These are phyloP conservation scores for Hydroisotoma schaefferi DNA, from an alignment of 2,888 invertebrate species.

Conservation along the genomic window DNA sequence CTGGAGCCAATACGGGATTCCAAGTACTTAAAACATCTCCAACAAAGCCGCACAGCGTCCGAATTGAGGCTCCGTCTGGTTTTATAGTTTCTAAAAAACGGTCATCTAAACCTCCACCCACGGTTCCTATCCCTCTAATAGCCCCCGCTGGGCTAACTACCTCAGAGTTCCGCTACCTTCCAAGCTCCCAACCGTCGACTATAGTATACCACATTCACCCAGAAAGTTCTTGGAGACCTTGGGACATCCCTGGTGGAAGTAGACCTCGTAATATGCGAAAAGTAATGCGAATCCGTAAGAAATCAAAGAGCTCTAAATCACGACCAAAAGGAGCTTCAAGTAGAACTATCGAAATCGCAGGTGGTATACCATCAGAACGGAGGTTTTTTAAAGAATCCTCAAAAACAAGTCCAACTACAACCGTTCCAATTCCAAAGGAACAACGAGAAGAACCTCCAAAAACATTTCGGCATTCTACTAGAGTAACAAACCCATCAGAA, in stretches of 20 bases:
- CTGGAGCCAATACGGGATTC: conserved; percentile 36
- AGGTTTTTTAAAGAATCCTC: too few relatives aligned
- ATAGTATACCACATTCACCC: conserved; percentile 46
- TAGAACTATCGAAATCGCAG: not conserved
- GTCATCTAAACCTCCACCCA: not conserved
- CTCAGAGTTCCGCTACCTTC: conserved; percentile 32
- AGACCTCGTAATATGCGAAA: conserved; percentile 23
- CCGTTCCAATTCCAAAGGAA: not conserved
- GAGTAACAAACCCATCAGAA: conserved; percentile 3
- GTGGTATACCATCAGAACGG: too few relatives aligned
- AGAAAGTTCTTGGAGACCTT: conserved; percentile 43
- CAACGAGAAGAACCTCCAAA: not conserved
- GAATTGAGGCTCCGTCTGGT: conserved; percentile 35
- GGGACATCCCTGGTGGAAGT: conserved; percentile 32
- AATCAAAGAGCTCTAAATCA: not conserved
- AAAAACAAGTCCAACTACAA: too few relatives aligned
- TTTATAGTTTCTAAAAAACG: conserved; percentile 17
- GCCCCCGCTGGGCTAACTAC: conserved; percentile 15
- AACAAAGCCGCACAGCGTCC: conserved; percentile 30
- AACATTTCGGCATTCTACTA: conserved; percentile 4
- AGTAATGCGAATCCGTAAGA: conserved; percentile 19
- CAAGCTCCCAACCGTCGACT: conserved; percentile 31
- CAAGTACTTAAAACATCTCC: conserved; percentile 38
- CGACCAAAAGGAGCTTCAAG: not conserved
- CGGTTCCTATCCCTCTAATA: too few relatives aligned